These are phyloP conservation scores for Piezodorus guildinii DNA, from an alignment of 1,140 invertebrate genomes.

Conservation along the genomic window DNA sequence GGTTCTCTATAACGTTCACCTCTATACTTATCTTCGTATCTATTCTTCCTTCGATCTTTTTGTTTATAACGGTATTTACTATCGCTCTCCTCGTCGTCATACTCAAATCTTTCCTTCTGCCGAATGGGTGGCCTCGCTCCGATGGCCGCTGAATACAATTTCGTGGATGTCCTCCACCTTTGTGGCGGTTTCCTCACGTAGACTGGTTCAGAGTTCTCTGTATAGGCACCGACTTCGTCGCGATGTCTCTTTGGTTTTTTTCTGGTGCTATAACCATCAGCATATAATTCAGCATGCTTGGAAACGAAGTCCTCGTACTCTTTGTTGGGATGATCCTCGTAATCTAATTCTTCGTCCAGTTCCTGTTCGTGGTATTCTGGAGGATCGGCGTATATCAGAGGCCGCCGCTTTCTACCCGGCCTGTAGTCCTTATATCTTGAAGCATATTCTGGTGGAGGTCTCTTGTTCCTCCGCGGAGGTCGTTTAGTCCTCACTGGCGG, in stretches of 20 bases:
- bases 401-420: background rate
- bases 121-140: background rate
- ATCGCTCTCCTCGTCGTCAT: conserved; percentile 1
- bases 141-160: conserved; percentile 11
- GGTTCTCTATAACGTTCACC: background rate
- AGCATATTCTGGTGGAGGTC: background rate
- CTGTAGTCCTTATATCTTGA: conserved; percentile 3
- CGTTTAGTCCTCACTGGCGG: background rate
- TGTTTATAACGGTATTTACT: no score
- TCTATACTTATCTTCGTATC: background rate
- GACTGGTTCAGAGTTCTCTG: background rate
- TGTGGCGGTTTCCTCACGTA: background rate
- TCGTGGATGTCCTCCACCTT: background rate
- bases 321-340: conserved; percentile 6
- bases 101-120: background rate
- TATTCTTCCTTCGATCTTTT: background rate
- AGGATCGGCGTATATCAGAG: background rate
- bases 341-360: conserved; percentile 8
- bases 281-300: background rate
- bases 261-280: background rate
- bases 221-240: background rate
- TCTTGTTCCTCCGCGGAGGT: background rate
- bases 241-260: background rate
- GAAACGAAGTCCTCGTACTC: conserved; percentile 11
- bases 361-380: conserved; percentile 8